These are phyloP conservation scores for Caenorhabditis uteleia DNA, from an alignment of 2,888 invertebrate genomes.

Conservation along the genomic window DNA sequence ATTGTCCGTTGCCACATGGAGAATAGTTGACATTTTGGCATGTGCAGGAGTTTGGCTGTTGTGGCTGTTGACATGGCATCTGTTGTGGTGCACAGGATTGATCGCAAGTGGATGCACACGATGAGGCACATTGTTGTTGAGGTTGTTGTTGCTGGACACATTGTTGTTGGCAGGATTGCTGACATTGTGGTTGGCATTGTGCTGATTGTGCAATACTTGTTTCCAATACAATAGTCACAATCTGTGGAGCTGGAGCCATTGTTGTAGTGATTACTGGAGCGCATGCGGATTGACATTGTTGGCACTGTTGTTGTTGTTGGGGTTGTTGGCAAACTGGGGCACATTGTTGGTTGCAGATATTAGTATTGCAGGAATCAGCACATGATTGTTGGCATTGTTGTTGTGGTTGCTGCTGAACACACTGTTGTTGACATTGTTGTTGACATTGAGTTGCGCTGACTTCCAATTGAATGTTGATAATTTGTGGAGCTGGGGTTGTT, in stretches of 20 bases:
- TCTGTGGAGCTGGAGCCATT: constrained; percentile 6
- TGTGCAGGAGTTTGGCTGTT: constrained; percentile 14
- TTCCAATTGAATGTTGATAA: constrained; percentile 2
- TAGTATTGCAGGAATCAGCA: constrained; percentile 20
- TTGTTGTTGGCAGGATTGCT: constrained; percentile 46
- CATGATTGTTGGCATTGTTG: constrained; percentile 33
- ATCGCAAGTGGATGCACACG: constrained; percentile 40
- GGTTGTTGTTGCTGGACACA: constrained; percentile 51
- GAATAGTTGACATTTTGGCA: constrained; percentile 46
- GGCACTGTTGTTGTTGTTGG: constrained; percentile 32
- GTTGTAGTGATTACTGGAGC: constrained; percentile 5
- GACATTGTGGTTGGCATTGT: constrained; percentile 49
- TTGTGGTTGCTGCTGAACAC: constrained; percentile 25
- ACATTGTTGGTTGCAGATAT: constrained; percentile 9
- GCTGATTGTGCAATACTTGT: constrained; percentile 40
- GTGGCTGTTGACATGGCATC: constrained; percentile 39
- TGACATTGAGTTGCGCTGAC: constrained; percentile 19
- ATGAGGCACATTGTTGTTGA: constrained; percentile 33
- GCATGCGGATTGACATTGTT: constrained; percentile 45
- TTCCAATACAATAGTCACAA: constrained; percentile 37
- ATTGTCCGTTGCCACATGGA: constrained; percentile 51
- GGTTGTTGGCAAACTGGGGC: no score
- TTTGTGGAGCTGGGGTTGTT: constrained; percentile 17
- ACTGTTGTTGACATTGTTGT: constrained; percentile 23
- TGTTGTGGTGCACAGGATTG: constrained; percentile 35